These are phyloP conservation scores for Gephyroberyx darwinii DNA, from an alignment of 2,797 vertebrate genomes.

Conservation along the genomic window DNA sequence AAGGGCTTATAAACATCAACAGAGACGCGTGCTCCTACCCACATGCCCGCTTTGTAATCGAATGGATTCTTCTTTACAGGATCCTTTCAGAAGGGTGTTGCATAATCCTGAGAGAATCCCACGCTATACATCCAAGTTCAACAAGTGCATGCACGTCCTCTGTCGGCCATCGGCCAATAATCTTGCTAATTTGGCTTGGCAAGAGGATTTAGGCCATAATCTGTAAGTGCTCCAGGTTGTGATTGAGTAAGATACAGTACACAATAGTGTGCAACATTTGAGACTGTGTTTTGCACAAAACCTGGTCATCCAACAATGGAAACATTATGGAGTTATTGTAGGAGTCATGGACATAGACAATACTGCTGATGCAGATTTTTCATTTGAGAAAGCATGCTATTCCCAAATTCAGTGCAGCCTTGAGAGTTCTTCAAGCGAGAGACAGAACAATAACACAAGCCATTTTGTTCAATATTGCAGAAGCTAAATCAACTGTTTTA, in stretches of 20 bases:
- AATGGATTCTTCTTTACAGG: conserved; percentile 42
- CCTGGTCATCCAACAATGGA: conserved; percentile 6
- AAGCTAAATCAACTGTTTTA: conserved; percentile 32
- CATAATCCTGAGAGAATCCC: conserved; percentile 51
- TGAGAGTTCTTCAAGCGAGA: conserved; percentile 7
- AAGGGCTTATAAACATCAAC: conserved; percentile 54
- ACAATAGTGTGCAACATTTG: conserved; percentile 15
- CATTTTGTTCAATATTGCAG: conserved; percentile 7
- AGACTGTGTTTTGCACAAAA: too few species aligned
- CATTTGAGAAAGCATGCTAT: too few species aligned
- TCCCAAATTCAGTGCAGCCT: background rate
- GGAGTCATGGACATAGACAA: conserved; percentile 10
- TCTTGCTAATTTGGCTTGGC: conserved; percentile 63
- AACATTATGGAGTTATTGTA: background rate
- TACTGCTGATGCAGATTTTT: conserved; percentile 15
- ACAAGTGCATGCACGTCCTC: conserved; percentile 53
- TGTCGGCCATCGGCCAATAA: conserved; percentile 54
- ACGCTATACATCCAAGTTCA: conserved; percentile 27
- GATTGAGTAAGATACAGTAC: conserved; percentile 15
- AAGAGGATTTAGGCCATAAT: conserved; percentile 30
- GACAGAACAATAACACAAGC: conserved; percentile 9
- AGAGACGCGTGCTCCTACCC: conserved; percentile 57
- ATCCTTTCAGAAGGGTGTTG: conserved; percentile 51
- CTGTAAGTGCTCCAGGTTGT: conserved; percentile 49
- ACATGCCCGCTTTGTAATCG: conserved; percentile 32